Conservation (phyloP, 2,888 invertebrate genomes). For the Harpagoxenus sublaevis region DNA sequence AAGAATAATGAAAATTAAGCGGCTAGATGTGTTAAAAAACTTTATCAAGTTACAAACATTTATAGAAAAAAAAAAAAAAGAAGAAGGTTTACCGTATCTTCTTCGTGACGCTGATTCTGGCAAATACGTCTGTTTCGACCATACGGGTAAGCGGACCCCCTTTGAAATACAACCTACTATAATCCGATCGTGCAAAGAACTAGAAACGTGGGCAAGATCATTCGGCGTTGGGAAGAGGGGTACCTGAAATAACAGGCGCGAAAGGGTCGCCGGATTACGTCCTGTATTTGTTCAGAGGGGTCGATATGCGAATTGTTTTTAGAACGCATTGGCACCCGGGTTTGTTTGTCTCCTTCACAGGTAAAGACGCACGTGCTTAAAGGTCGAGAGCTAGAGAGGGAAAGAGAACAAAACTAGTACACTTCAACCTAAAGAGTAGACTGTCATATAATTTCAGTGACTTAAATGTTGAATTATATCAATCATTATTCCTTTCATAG, state of each 20-base stretch:
- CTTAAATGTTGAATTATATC: background rate
- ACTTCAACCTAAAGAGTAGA: background rate
- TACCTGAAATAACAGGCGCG: slow-evolving; percentile 78
- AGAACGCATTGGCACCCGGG: slow-evolving; percentile 32
- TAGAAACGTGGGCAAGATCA: slow-evolving; percentile 59
- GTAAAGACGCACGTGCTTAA: slow-evolving; percentile 24
- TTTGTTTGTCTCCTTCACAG: slow-evolving; percentile 26
- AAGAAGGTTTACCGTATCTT: background rate
- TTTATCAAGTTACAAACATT: too few relatives aligned
- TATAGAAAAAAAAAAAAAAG: too few relatives aligned
- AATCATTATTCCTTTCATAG: background rate
- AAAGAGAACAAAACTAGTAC: background rate
- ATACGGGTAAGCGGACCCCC: slow-evolving; percentile 17
- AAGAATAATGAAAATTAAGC: background rate
- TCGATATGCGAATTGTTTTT: slow-evolving; percentile 68
- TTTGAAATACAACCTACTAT: slow-evolving; percentile 59
- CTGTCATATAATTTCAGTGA: background rate
- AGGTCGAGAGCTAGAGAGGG: background rate
- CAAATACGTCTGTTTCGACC: slow-evolving; percentile 26
- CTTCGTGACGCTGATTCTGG: background rate
- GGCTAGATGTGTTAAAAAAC: background rate
- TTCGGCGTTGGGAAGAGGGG: slow-evolving; percentile 57
- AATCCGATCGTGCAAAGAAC: slow-evolving; percentile 65
- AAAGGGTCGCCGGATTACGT: slow-evolving; percentile 76
- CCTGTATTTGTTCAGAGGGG: slow-evolving; percentile 75